These are phyloP conservation scores for Clarias macrocephalus DNA, from an alignment of 2,113 vertebrate genomes.

Conservation along the genomic window DNA sequence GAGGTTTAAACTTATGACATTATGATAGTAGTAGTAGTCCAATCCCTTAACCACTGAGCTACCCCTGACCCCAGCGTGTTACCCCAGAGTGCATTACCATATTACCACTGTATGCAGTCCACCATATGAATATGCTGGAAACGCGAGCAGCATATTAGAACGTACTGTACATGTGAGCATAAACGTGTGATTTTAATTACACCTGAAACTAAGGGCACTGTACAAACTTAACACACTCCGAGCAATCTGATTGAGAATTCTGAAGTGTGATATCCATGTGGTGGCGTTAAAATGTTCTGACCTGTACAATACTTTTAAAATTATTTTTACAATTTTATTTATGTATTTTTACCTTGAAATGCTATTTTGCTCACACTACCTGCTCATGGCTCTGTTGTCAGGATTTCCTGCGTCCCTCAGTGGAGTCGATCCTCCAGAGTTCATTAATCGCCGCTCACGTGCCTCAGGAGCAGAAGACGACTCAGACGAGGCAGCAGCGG, in stretches of 20 bases:
- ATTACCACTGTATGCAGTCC: no score
- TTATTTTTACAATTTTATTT: no score
- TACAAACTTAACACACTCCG: background rate
- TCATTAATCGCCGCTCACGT: slow-evolving; percentile 77
- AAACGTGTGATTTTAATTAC: no score
- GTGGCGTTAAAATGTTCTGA: background rate
- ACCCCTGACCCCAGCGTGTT: no score
- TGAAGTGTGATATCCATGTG: no score
- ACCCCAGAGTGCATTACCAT: no score
- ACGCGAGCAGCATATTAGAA: no score
- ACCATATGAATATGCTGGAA: no score
- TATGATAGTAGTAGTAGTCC: no score
- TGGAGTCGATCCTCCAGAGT: slow-evolving; percentile 90
- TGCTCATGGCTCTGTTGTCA: slow-evolving; percentile 52
- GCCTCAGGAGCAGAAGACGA: slow-evolving; percentile 77
- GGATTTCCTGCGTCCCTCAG: slow-evolving; percentile 95
- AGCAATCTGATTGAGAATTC: background rate
- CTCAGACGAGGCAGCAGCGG: slow-evolving; percentile 57
- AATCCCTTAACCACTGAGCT: no score
- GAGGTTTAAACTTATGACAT: no score
- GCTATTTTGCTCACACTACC: background rate
- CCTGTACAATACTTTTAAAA: background rate
- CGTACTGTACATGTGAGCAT: no score
- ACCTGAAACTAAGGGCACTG: background rate
- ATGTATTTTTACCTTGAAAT: background rate